Percentiles rank a stretch among this genome's conserved stretches.
phyloP scores from a whole-genome alignment of 2,888 invertebrate genomes.

The Mycogona germanica region DNA sequence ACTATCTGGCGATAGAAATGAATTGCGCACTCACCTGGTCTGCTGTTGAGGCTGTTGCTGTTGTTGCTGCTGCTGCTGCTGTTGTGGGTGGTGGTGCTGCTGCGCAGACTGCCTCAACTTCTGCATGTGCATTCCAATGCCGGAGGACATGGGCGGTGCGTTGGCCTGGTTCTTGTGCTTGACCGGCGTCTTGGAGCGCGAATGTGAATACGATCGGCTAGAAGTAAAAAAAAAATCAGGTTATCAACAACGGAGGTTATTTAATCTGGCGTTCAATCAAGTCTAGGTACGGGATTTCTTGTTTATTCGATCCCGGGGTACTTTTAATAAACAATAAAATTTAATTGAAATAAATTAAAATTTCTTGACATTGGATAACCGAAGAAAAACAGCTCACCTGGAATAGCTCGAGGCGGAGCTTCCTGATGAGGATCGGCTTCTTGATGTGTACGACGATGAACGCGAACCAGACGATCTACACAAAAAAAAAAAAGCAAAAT shows the following conservation, averaged over 20 bases:
- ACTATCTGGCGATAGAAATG: neutral
- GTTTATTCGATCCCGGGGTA: too few relatives aligned
- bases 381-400: slow-evolving; percentile 13
- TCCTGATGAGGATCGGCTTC: slow-evolving; percentile 20
- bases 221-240: neutral
- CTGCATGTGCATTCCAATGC: neutral
- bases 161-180: neutral
- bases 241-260: too few relatives aligned
- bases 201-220: slow-evolving; percentile 9
- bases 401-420: slow-evolving; percentile 20
- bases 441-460: slow-evolving; percentile 20
- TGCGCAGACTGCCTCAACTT: too few relatives aligned
- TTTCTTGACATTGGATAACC: neutral
- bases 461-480: slow-evolving; percentile 18
- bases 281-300: too few relatives aligned
- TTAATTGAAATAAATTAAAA: neutral
- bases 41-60: neutral
- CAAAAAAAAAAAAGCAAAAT: slow-evolving; percentile 2
- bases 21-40: neutral
- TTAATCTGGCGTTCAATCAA: neutral
- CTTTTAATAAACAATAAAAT: too few relatives aligned
- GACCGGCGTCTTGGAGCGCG: neutral
- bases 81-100: too few relatives aligned
- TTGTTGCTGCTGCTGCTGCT: neutral
- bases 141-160: neutral